These are phyloP conservation scores for Enteromius treurensis DNA, from an alignment of 2,797 vertebrate genomes.

Conservation along the genomic window DNA sequence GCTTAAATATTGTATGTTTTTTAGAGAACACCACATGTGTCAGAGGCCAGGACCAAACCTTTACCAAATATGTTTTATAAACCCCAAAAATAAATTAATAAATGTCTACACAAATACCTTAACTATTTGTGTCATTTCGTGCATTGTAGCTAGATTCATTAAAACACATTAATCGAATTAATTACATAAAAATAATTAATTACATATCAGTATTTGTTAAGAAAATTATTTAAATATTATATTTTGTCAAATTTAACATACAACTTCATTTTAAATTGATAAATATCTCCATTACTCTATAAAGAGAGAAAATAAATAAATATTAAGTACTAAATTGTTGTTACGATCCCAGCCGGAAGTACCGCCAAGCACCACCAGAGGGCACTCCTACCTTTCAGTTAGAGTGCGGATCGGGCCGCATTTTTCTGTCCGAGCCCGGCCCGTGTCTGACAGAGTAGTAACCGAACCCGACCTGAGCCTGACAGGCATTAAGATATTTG, in stretches of 20 bases:
- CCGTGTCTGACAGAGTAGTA: no score
- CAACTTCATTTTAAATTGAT: not conserved
- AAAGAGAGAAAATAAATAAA: not conserved
- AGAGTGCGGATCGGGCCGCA: no score
- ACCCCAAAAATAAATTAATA: not conserved
- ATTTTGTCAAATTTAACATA: not conserved
- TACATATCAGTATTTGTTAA: not conserved
- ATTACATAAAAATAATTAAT: not conserved
- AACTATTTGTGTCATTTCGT: not conserved
- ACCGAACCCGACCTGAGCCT: no score
- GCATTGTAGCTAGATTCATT: not conserved
- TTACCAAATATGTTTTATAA: not conserved
- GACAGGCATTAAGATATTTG: no score
- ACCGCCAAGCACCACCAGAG: no score
- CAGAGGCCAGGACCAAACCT: not conserved
- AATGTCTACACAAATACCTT: not conserved
- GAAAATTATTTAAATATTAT: not conserved
- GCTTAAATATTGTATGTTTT: not conserved
- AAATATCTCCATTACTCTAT: not conserved
- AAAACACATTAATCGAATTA: not conserved
- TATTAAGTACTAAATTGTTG: not conserved
- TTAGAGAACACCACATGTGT: not conserved
- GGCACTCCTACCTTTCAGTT: no score
- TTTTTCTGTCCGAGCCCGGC: no score
- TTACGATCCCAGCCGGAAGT: no score